These are phyloP conservation scores for Leucosticte australis DNA, from an alignment of 2,113 vertebrate genomes.

Conservation along the genomic window DNA sequence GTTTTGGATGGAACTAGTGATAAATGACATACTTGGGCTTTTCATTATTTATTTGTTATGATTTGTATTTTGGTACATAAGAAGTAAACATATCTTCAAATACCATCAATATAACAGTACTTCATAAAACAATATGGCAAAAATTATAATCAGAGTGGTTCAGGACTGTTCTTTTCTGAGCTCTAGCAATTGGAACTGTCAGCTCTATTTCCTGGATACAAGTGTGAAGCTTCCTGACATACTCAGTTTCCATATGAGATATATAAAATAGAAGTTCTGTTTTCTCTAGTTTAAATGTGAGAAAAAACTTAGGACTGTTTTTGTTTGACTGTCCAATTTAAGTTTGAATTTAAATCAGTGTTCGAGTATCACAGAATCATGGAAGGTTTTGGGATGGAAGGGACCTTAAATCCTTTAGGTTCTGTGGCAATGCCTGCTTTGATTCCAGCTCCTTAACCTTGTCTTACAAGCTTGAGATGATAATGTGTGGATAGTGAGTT, in stretches of 20 bases:
- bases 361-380: background rate
- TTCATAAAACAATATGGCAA: background rate
- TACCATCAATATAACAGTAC: background rate
- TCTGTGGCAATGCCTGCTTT: background rate
- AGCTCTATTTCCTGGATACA: background rate
- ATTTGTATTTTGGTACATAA: background rate
- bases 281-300: background rate
- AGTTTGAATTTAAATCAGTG: background rate
- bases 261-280: background rate
- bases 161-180: background rate
- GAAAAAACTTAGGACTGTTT: background rate
- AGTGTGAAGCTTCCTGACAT: background rate
- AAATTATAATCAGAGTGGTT: background rate
- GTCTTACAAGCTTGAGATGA: background rate
- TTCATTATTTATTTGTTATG: background rate
- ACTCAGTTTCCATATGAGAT: background rate
- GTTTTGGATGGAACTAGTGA: background rate
- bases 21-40: background rate
- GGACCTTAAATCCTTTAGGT: background rate
- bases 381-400: background rate
- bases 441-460: background rate
- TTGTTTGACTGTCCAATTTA: background rate
- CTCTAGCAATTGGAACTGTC: background rate
- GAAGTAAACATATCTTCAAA: background rate
- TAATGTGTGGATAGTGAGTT: background rate